Evolutionary conservation across 2,797 vertebrate species (phyloP), one percentile per base, ranked within the genome.

Genomic region (Helicolenus hilgendorfi): DNA sequence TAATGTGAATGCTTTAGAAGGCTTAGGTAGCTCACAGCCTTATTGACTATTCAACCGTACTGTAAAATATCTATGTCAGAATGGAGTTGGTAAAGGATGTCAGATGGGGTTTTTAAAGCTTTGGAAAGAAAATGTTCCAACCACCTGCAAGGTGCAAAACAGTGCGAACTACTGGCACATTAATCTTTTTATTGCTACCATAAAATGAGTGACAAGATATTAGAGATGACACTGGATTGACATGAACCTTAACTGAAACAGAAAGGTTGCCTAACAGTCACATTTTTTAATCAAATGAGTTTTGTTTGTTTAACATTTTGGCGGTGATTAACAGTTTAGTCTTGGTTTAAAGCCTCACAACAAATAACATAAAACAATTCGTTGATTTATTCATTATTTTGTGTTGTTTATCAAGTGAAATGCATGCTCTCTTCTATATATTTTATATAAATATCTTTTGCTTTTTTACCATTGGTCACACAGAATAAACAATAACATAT

Each of bases 51-150:
- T n/a, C 5, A 45, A 27, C 62, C 38, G 9, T 26, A 35, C 33
- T 64, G 11, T 88, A 9, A 89, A 81, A 88, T 81, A 81, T 83
- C 83, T 18, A 80, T 80, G 59, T 62, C 7, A 20, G 60, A 72
- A 20, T 69, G 3, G 4, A 67, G 20, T 36, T 81, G 4, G 24
- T 11, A 69, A 63, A 5, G 18, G 9, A 22, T 64, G 36, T 79
- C 70, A 60, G 18, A 38, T 75, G 3, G 60, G 1, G 15, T 15
- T 49, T 49, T 49, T 49, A 20, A 49, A 49, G 45, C 45, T 53
- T 64, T 58, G 0, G 5, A 27, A 65, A 27, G 22, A 35, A 72
- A 53, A n/a, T 20, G 6, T 58, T 58, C 7, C 38, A 13, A n/a
- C 6, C 27, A 73, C 5, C 41, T 45, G 11, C 14, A 53, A 6